Conservation (phyloP, 1,140 invertebrate genomes). For the Saccostrea cuccullata region DNA sequence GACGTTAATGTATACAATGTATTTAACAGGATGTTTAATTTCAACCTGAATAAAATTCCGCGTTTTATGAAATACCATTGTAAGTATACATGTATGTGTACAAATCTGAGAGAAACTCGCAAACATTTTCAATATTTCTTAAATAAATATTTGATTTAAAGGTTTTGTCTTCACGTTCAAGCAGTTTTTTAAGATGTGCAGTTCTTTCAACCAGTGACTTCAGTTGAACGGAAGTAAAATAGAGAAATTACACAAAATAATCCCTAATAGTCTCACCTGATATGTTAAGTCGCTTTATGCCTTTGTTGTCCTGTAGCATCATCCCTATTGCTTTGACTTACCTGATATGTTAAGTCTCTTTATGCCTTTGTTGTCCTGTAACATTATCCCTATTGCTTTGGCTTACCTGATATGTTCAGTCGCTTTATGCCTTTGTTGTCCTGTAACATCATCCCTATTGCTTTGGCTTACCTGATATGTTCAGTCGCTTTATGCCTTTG, state of each 20-base stretch:
- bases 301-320: conserved; percentile 63
- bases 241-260: no score
- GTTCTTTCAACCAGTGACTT: not conserved
- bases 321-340: conserved; percentile 59
- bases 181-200: not conserved
- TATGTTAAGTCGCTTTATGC: conserved; percentile 58
- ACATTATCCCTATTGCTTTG: conserved; percentile 58
- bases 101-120: not conserved
- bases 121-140: not conserved
- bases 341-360: conserved; percentile 60
- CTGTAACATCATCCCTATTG: conserved; percentile 60
- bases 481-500: conserved; percentile 57
- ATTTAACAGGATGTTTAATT: no score
- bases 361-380: conserved; percentile 62
- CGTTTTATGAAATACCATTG: not conserved
- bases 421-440: conserved; percentile 60
- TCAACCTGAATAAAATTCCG: no score
- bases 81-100: not conserved
- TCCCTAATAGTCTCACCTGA: conserved; percentile 50
- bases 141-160: not conserved
- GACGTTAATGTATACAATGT: no score
- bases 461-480: conserved; percentile 61
- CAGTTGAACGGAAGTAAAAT: no score
- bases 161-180: not conserved
- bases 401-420: conserved; percentile 63